These are phyloP conservation scores for Myiagra hebetior DNA, from an alignment of 2,113 vertebrate genomes.

Conservation along the genomic window DNA sequence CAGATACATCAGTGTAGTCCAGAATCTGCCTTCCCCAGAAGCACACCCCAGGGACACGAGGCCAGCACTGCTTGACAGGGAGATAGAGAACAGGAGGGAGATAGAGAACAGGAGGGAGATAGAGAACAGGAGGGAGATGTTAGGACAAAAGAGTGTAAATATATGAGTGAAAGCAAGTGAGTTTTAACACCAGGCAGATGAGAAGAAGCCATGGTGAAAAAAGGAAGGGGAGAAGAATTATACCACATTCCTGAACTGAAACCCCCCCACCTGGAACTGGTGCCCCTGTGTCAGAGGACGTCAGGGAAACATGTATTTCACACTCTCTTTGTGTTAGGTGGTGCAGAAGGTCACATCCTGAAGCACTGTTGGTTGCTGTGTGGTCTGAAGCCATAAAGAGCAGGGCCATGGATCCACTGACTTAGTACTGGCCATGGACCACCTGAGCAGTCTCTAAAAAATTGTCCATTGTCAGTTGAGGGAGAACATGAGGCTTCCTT, in stretches of 20 bases:
- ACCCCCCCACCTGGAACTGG: too few relatives aligned
- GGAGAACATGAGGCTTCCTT: not conserved
- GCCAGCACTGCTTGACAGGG: not conserved
- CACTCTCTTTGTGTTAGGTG: not conserved
- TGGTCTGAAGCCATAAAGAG: not conserved
- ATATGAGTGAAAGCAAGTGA: not conserved
- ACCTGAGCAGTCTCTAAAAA: not conserved
- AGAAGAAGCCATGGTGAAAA: not conserved
- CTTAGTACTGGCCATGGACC: rapidly evolving
- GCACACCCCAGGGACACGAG: not conserved
- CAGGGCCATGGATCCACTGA: not conserved
- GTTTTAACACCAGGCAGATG: not conserved
- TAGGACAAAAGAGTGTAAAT: not conserved
- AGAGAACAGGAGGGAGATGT: not conserved
- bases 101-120: not conserved
- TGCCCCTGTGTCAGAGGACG: not conserved
- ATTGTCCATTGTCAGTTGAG: rapidly evolving
- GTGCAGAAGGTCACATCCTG: not conserved
- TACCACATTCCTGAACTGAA: not conserved
- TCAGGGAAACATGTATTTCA: not conserved
- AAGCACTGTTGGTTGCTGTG: not conserved
- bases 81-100: not conserved
- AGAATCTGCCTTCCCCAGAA: not conserved
- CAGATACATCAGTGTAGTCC: not conserved
- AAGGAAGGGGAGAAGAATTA: not conserved